Evolutionary conservation across 2,888 invertebrate genomes (phyloP), one percentile per base, ranked within the genome.

Genomic region (Nemurella pictetii): DNA sequence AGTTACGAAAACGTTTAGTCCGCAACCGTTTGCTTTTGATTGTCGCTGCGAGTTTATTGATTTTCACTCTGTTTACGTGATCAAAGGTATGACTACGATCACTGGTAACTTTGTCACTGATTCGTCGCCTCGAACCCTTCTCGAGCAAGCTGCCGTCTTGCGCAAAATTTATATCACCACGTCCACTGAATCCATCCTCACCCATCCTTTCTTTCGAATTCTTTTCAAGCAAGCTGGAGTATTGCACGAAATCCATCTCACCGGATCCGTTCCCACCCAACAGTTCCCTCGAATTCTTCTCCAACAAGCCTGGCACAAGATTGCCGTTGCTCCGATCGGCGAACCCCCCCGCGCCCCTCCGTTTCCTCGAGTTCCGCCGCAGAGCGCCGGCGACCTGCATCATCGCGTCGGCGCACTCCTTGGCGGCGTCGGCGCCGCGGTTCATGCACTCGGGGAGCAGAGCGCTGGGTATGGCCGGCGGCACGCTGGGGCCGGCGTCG

Each of bases 361-460:
- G 80, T 25, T 25, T 35, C 35, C 5, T 29, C 29, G 30, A 27
- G 3, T 27, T 1, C n/a, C 5, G 25, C 4, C 7, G 78, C 30
- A 78, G 80, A 1, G 80, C 35, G 29, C 26, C n/a, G 26, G 36
- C 80, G 7, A 55, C 82, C 72, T 82, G 27, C 73, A 28, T 27
- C 55, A 72, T 12, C 3, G 82, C 82, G 27, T 25, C 20, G 29
- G 82, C 82, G 55, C 73, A 81, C 36, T 81, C 80, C 80, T 29
- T 27, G 25, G 27, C 82, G 28, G 36, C 27, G 82, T 55, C 55
- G 55, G 72, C 55, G n/a, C 26, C 29, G 73, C 35, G 80, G 78
- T 27, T 82, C 20, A 82, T 12, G 28, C 82, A 72, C 55, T 82
- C 82, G 2, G 55, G 72, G 9, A 55, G 55, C 0, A 82, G 72